Evolutionary conservation across 2,888 invertebrate species (phyloP).

Genomic region (Ornithoptera alexandrae): DNA sequence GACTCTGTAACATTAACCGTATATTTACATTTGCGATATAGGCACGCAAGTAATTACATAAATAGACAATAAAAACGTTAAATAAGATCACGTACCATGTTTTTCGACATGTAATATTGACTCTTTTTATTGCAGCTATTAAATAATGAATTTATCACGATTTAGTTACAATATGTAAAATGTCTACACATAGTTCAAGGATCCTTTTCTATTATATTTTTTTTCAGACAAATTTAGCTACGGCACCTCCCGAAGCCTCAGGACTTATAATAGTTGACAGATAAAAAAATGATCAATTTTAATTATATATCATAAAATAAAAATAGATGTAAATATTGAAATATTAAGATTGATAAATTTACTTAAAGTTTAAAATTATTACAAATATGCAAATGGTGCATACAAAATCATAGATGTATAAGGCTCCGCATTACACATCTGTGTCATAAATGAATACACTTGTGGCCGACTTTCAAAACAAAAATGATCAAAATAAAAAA

Average conservation of each 20-base stretch:
- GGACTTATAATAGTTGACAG: neutral
- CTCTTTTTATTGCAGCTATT: conserved; percentile 40
- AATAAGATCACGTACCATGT: conserved; percentile 46
- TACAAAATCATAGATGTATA: no score
- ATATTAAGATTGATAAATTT: no score
- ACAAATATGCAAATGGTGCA: no score
- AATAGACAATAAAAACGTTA: conserved; percentile 58
- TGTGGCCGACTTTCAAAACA: no score
- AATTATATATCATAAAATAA: neutral
- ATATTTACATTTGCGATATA: conserved; percentile 51
- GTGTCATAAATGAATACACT: no score
- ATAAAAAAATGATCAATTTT: neutral
- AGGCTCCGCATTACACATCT: no score
- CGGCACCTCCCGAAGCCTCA: conserved; percentile 16
- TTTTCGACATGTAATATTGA: conserved; percentile 45
- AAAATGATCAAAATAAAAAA: no score
- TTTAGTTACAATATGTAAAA: conserved; percentile 4
- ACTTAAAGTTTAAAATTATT: no score
- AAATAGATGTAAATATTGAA: neutral
- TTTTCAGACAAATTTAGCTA: neutral
- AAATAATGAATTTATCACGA: conserved; percentile 11
- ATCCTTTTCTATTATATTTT: conserved; percentile 15
- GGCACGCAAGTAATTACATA: conserved; percentile 55
- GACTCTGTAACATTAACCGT: conserved; percentile 58
- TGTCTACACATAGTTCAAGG: conserved; percentile 17